phyloP scores from a whole-genome alignment of 2,113 vertebrate genomes.

The Ia io region DNA sequence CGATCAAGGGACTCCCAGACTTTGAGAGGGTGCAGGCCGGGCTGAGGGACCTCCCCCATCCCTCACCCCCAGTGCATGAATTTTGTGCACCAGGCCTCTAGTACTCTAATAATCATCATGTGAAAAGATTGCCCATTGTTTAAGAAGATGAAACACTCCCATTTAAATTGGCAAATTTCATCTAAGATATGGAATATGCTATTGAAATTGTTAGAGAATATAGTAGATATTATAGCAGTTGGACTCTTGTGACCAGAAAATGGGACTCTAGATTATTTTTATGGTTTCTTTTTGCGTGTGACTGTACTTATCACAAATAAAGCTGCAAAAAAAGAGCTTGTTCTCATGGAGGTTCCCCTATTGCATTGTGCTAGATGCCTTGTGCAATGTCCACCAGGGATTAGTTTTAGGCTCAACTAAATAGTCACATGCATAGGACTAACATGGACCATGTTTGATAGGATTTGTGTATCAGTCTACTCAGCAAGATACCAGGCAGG shows the following conservation, averaged over 20 bases:
- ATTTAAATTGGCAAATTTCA: not conserved
- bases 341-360: not conserved
- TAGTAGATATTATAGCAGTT: not conserved
- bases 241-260: not conserved
- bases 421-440: not conserved
- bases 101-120: not conserved
- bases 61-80: too few relatives aligned
- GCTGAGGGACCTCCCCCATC: too few relatives aligned
- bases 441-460: not conserved
- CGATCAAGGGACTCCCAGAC: rapidly evolving
- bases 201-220: not conserved
- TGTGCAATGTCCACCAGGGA: not conserved
- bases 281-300: not conserved
- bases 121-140: not conserved
- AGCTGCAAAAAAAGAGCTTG: not conserved
- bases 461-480: not conserved
- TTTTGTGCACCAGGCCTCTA: too few relatives aligned
- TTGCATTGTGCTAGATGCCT: not conserved
- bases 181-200: not conserved
- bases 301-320: not conserved
- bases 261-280: not conserved
- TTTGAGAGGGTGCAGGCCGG: too few relatives aligned
- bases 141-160: not conserved
- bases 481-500: not conserved
- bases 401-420: not conserved